Conservation (phyloP, 2,888 invertebrate genomes). For the Molorchus minor region DNA sequence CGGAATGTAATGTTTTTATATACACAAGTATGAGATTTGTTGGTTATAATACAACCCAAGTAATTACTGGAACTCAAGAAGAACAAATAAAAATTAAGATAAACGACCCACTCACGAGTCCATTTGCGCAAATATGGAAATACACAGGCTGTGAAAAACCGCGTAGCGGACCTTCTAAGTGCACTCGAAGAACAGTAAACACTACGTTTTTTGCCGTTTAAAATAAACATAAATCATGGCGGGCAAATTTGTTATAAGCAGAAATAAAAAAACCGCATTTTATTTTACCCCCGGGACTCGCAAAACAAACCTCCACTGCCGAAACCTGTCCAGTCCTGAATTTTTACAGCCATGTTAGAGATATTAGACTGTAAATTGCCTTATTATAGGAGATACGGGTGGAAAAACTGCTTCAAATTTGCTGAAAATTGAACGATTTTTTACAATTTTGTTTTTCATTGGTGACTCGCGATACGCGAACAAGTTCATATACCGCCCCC, state of each 20-base stretch:
- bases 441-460: background rate
- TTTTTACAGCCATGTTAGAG: conserved; percentile 24
- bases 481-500: too few relatives aligned
- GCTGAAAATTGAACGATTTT: background rate
- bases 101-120: too few relatives aligned
- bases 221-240: conserved; percentile 12
- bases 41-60: too few relatives aligned
- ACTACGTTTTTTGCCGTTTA: conserved; percentile 23
- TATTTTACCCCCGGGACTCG: conserved; percentile 27
- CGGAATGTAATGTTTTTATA: too few relatives aligned
- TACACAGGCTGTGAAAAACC: too few relatives aligned
- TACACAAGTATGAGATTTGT: too few relatives aligned
- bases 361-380: conserved; percentile 25
- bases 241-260: conserved; percentile 16
- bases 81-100: too few relatives aligned
- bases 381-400: conserved; percentile 6
- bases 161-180: too few relatives aligned
- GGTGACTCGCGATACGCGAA: too few relatives aligned
- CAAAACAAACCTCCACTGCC: conserved; percentile 24
- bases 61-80: too few relatives aligned
- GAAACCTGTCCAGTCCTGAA: conserved; percentile 32
- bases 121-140: too few relatives aligned
- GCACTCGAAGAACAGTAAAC: too few relatives aligned
- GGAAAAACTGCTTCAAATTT: conserved; percentile 3
- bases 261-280: conserved; percentile 29